Base-by-base conservation (phyloP, 1,140 invertebrate species). In the Drosophila triauraria region DNA sequence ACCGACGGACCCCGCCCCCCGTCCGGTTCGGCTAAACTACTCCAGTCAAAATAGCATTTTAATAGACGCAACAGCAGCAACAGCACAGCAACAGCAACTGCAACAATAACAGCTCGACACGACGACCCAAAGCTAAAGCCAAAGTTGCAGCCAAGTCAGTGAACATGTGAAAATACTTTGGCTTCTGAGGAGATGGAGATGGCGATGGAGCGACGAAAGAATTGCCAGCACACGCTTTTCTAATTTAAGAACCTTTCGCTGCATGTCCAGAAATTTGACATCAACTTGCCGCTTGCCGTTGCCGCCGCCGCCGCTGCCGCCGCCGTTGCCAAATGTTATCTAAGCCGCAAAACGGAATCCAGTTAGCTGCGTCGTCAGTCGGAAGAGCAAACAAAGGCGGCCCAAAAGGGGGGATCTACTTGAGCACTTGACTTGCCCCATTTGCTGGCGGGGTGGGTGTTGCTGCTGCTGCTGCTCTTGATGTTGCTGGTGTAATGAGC, bases 31-130 rank as follows among this genome's bases (percentile, higher is more conserved):
- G 69, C 81, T 90, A 90, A 90, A 91, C 85, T 90, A 90, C 85
- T 90, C 82, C 85, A 85, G 82, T 90, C 85, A 85, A 90, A 90
- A 90, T 90, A 90, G 85, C 85, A 82, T 90, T 90, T 90, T 90
- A 90, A 90, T 90, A 90, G 85, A 91, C 83, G 67, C 83, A 86
- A 25, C 65, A 72, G 64, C 65, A 64, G 53, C 46, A 60, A 60
- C 23, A 54, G 30, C 57, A 35, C 56, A 74, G 17, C 59, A 59
- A 53, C 38, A 57, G 47, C 71, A 67, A 43, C 58, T 46, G 50
- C 48, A 72, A 54, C 58, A 63, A 47, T 25, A 68, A 56, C 67
- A 53, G 70, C 70, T 70, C 83, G 72, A 84, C 85, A 88, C 77
- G 77, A 78, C 81, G 78, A 82, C 78, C 85, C 74, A 76, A 56